Evolutionary conservation across 2,888 invertebrate genomes (phyloP), one percentile per base, ranked within the genome.

Genomic region (Nysson spinosus): DNA sequence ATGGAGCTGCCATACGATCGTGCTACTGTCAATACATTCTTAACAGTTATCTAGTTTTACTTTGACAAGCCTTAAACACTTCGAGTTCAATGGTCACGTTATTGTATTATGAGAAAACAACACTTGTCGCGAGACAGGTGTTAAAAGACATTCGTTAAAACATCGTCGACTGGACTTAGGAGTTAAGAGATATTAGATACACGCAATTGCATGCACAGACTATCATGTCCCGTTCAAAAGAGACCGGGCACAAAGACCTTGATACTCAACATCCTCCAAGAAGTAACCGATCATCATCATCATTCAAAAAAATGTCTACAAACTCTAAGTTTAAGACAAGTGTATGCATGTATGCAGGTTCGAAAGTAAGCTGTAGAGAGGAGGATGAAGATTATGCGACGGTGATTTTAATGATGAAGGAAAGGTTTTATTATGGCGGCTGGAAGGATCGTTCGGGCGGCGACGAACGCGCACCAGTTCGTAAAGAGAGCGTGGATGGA

Each of bases 71-170:
- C 49, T n/a, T n/a, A n/a, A n/a, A n/a, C 32, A 26, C 14, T n/a
- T 28, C 37, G 19, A 39, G 42, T 30, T 17, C 30, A 20, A 11
- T 49, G 37, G 14, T 47, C 30, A 16, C n/a, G n/a, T 60, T 32
- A 37, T 17, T 26, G 46, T 42, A 52, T 52, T 28, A 62, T 67
- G 63, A 57, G 28, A 16, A 55, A 67, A 63, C 57, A 50, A 52
- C 57, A 61, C 52, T 62, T 58, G 70, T 42, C 65, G 60, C 12
- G 46, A 35, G 67, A 70, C 75, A 75, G 75, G 75, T 75, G 75
- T 69, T 61, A 62, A 65, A 42, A 44, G 37, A 43, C 43, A 37
- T 62, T 56, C 50, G 20, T 32, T 47, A 57, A 49, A 66, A 63
- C 56, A 64, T 72, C 54, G n/a, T n/a, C n/a, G n/a, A n/a, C n/a